Conservation (phyloP, 2,888 invertebrate genomes). For the Drosophila gaucha region DNA sequence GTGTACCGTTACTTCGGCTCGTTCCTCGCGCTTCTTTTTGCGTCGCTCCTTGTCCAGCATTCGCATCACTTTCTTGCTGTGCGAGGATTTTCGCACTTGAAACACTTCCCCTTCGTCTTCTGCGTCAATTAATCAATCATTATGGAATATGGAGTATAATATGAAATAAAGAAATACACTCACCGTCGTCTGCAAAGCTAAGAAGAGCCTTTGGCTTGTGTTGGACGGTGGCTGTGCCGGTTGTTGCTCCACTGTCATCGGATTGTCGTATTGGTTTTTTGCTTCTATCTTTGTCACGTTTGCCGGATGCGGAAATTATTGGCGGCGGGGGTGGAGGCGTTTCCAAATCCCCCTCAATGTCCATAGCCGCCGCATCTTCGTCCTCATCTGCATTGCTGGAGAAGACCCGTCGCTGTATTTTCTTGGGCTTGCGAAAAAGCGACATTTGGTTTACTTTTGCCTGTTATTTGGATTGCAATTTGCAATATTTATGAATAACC, state of each 20-base stretch:
- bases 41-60: conserved; percentile 91
- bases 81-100: conserved; percentile 97
- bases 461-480: conserved; percentile 1
- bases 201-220: conserved; percentile 86
- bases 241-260: conserved; percentile 51
- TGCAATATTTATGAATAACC: conserved; percentile 11
- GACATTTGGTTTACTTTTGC: conserved; percentile 86
- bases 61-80: conserved; percentile 95
- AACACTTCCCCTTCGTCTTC: conserved; percentile 94
- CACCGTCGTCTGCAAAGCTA: conserved; percentile 92
- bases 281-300: conserved; percentile 61
- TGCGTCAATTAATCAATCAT: conserved; percentile 55
- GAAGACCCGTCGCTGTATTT: conserved; percentile 92
- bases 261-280: conserved; percentile 78
- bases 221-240: conserved; percentile 11
- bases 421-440: conserved; percentile 94
- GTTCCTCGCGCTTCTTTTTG: conserved; percentile 82
- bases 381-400: conserved; percentile 89
- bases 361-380: conserved; percentile 85
- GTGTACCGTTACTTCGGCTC: conserved; percentile 55
- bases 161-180: conserved; percentile 46
- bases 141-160: neutral
- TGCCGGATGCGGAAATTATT: conserved; percentile 45
- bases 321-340: conserved; percentile 63
- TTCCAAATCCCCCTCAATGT: conserved; percentile 76